A percentile compares a stretch with the other conserved stretches of the same genome.
phyloP scores from a whole-genome alignment of 2,113 vertebrate species.

The Hucho hucho region DNA sequence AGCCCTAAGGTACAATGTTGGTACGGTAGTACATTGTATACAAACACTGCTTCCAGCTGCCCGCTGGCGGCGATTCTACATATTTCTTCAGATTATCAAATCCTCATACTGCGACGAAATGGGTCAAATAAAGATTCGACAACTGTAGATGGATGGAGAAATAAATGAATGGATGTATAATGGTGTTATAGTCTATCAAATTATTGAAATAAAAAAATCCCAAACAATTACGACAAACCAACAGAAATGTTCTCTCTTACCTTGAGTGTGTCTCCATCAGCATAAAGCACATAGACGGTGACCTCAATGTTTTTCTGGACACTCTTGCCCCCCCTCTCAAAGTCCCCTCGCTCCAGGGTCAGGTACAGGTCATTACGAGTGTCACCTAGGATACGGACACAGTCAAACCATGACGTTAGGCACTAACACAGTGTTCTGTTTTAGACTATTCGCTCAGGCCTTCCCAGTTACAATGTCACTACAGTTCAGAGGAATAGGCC shows the following conservation, averaged over 20 bases:
- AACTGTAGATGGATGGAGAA: background rate
- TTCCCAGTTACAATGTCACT: background rate
- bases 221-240: background rate
- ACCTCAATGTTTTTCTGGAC: conserved; percentile 98
- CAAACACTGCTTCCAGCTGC: too few species aligned
- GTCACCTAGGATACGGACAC: conserved; percentile 77
- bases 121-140: background rate
- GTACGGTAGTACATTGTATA: too few species aligned
- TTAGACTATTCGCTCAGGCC: background rate
- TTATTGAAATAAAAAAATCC: too few species aligned
- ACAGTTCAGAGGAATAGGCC: background rate
- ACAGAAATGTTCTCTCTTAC: conserved; percentile 63
- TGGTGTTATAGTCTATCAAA: too few species aligned
- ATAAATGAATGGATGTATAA: background rate
- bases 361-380: conserved; percentile 96
- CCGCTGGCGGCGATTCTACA: too few species aligned
- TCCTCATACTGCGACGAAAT: too few species aligned
- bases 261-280: conserved; percentile 87
- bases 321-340: conserved; percentile 97
- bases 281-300: conserved; percentile 88
- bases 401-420: background rate
- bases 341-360: conserved; percentile 93
- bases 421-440: too few species aligned
- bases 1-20: too few species aligned
- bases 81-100: too few species aligned